phyloP scores from a whole-genome alignment of 2,113 vertebrate species.

The Empidonax alnorum region DNA sequence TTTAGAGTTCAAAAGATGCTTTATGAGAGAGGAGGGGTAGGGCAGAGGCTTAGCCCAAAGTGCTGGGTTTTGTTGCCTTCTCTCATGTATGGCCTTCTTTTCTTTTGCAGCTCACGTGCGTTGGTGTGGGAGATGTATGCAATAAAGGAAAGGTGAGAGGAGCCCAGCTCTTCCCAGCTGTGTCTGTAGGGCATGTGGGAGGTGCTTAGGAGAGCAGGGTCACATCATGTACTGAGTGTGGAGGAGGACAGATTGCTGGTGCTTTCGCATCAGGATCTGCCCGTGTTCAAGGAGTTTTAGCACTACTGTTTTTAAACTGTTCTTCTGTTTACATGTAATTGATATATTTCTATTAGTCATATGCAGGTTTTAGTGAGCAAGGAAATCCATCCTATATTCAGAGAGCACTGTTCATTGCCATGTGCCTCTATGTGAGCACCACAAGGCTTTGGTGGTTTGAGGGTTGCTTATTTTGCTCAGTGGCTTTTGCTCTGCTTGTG shows the following conservation, averaged over 20 bases:
- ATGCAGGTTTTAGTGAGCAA: neutral
- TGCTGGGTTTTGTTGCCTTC: neutral
- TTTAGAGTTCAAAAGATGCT: neutral
- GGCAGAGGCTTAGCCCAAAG: neutral
- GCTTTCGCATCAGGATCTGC: neutral
- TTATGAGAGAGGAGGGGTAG: neutral
- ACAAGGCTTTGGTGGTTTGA: neutral
- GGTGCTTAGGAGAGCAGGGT: neutral
- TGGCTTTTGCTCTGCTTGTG: neutral
- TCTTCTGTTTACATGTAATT: neutral
- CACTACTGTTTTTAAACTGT: neutral
- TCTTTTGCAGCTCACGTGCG: slow-evolving; percentile 89
- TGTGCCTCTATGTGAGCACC: neutral
- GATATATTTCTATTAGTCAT: neutral
- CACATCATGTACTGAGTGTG: neutral
- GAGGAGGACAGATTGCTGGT: neutral
- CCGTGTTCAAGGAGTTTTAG: neutral
- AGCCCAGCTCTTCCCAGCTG: neutral
- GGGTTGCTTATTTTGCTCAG: neutral
- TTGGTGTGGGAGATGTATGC: slow-evolving; percentile 93
- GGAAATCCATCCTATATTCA: neutral
- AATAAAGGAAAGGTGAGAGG: slow-evolving; percentile 92
- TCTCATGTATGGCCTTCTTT: neutral
- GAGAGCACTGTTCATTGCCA: neutral
- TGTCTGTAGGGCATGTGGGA: neutral